These are phyloP conservation scores for Phragmatobia fuliginosa DNA, from an alignment of 2,888 invertebrate species.

Conservation along the genomic window DNA sequence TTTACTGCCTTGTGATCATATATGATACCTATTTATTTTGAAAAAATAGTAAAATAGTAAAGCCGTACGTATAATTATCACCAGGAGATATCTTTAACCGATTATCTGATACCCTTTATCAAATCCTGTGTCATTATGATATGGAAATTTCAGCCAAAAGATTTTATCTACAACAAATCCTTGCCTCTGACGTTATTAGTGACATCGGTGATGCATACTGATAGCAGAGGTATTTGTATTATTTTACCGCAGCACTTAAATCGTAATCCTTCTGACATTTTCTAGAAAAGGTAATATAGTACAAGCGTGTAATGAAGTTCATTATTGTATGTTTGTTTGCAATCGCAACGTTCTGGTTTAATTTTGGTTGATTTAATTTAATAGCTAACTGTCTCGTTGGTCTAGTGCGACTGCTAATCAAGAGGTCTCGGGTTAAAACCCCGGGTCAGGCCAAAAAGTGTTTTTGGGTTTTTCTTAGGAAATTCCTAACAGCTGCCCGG, in stretches of 20 bases:
- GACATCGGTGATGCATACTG: conserved; percentile 23
- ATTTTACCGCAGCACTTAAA: neutral
- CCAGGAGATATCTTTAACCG: conserved; percentile 10
- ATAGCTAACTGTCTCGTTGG: too few relatives aligned
- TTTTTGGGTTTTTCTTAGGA: too few relatives aligned
- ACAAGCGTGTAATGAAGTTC: neutral
- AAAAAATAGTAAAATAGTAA: neutral
- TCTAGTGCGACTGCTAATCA: too few relatives aligned
- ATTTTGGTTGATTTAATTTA: neutral
- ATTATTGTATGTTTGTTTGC: neutral
- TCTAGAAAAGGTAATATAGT: neutral
- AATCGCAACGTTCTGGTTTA: neutral
- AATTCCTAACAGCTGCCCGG: too few relatives aligned
- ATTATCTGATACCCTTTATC: conserved; percentile 36
- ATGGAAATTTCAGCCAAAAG: conserved; percentile 16
- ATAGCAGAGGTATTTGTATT: conserved; percentile 5
- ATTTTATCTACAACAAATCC: conserved; percentile 24
- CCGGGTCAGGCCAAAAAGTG: too few relatives aligned
- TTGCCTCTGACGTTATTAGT: conserved; percentile 27
- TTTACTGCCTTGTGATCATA: neutral
- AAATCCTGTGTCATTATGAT: conserved; percentile 23
- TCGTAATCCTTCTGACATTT: neutral
- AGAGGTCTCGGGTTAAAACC: too few relatives aligned
- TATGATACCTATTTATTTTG: neutral
- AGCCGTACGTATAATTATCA: neutral